phyloP scores from a whole-genome alignment of 2,113 vertebrate species.

The Chiloscyllium plagiosum region DNA sequence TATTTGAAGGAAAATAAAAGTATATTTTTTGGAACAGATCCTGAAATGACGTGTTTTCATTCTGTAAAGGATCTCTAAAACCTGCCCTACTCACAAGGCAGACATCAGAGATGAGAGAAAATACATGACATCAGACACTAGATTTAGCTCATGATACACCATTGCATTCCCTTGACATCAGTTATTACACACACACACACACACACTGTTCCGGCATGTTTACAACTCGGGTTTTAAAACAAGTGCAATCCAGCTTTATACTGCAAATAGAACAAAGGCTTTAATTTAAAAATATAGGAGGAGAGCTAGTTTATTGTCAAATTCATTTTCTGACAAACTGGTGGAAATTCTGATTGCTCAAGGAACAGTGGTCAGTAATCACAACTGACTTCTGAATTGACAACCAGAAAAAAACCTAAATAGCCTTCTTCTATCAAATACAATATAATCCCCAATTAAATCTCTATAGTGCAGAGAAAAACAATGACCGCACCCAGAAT shows the following conservation, averaged over 20 bases:
- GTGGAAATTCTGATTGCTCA: not conserved
- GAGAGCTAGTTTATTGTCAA: not conserved
- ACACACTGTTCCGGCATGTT: not conserved
- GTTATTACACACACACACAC: not conserved
- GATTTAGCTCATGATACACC: conserved; percentile 32
- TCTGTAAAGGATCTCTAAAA: not conserved
- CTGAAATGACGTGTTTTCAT: not conserved
- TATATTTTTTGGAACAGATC: not conserved
- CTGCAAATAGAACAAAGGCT: not conserved
- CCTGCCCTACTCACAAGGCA: not conserved
- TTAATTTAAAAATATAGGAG: too few relatives aligned
- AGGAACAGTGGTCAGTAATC: too few relatives aligned
- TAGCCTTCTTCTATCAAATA: not conserved
- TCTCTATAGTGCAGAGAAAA: not conserved
- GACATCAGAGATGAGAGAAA: not conserved
- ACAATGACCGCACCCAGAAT: not conserved
- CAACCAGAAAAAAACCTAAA: not conserved
- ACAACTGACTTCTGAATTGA: not conserved
- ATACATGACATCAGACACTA: conserved; percentile 29
- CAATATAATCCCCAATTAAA: not conserved
- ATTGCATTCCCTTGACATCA: not conserved
- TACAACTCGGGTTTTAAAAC: not conserved
- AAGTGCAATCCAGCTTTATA: not conserved
- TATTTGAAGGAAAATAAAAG: not conserved
- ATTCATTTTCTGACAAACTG: not conserved